These are phyloP conservation scores for Drosophila hydei DNA, from an alignment of 1,140 invertebrate genomes.

Conservation along the genomic window DNA sequence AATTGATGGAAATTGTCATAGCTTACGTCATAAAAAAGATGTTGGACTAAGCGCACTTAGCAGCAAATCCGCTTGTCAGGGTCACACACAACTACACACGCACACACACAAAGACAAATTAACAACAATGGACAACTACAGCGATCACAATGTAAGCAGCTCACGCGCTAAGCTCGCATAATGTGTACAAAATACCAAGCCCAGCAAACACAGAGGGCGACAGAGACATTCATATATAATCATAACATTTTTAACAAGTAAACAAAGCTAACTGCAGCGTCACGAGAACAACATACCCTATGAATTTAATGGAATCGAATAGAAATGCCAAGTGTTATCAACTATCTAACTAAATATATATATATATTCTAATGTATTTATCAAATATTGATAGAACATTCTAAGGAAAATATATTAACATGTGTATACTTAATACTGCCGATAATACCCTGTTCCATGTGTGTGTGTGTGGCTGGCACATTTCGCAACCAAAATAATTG, in stretches of 20 bases:
- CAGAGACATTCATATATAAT: slow-evolving; percentile 18
- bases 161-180: slow-evolving; percentile 70
- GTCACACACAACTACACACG: slow-evolving; percentile 20
- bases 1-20: slow-evolving; percentile 46
- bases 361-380: no score
- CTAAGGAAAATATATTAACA: no score
- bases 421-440: not conserved
- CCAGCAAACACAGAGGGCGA: slow-evolving; percentile 11
- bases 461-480: not conserved
- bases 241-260: slow-evolving; percentile 49
- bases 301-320: no score
- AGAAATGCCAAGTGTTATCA: no score
- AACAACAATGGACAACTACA: slow-evolving; percentile 51
- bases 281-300: not conserved
- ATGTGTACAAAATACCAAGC: slow-evolving; percentile 63
- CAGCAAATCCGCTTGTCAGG: slow-evolving; percentile 74
- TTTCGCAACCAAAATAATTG: slow-evolving; percentile 6
- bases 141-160: slow-evolving; percentile 51
- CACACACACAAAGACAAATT: slow-evolving; percentile 20
- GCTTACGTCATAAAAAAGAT: slow-evolving; percentile 33
- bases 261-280: not conserved
- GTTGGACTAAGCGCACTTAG: slow-evolving; percentile 50
- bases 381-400: no score
- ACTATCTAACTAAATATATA: no score
- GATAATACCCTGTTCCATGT: not conserved